Percentiles rank a stretch among this genome's conserved stretches.
Conservation (phyloP, 64 coral and sea anemone genomes). For the Anthopleura sola region DNA sequence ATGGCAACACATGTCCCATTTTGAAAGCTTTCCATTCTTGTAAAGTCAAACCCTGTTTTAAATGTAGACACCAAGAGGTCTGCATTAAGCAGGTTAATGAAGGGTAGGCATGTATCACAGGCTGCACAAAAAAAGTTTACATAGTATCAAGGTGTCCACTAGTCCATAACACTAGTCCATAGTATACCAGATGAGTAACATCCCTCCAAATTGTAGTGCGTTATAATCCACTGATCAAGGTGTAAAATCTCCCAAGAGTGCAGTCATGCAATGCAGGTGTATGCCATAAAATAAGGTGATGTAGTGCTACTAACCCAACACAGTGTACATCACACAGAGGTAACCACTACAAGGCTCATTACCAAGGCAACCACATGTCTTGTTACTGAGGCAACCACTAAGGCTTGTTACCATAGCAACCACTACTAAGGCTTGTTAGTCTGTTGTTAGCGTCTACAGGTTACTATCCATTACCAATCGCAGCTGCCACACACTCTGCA, state of each 20-base stretch:
- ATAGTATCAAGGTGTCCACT: too few species aligned
- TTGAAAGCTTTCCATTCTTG: too few species aligned
- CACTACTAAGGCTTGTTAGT: background rate
- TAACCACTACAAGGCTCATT: too few species aligned
- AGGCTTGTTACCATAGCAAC: background rate
- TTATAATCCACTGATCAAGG: background rate
- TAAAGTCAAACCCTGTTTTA: background rate
- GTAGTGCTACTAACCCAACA: background rate
- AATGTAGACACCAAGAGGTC: background rate
- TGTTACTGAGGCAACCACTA: too few species aligned
- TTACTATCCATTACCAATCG: conserved; percentile 15
- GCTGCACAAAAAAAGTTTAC: too few species aligned
- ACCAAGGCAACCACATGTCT: too few species aligned
- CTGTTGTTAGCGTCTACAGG: conserved; percentile 8
- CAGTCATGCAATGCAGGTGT: background rate
- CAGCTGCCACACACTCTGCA: conserved; percentile 2
- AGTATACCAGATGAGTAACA: too few species aligned
- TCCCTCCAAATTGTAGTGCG: background rate
- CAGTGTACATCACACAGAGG: background rate
- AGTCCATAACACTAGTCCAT: background rate
- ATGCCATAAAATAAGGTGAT: background rate
- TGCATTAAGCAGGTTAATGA: too few species aligned
- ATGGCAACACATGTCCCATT: too few species aligned
- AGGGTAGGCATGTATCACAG: too few species aligned
- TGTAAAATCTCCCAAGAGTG: background rate